Evolutionary conservation across 64 coral and sea anemone genomes (phyloP).

Genomic region (Pachyseris speciosa): DNA sequence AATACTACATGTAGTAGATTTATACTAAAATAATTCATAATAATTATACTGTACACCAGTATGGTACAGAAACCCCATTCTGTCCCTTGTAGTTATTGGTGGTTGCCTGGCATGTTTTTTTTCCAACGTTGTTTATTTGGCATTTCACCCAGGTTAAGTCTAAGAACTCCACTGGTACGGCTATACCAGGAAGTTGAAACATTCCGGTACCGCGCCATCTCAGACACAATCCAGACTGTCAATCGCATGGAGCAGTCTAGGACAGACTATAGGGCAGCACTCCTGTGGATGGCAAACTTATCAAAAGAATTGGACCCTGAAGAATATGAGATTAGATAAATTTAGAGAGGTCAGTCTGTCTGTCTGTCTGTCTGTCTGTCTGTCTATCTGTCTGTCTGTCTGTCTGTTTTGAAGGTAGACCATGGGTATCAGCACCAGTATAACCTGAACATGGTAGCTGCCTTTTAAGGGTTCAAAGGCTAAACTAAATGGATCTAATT

Average conservation of each 20-base stretch:
- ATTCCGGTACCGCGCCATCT: slow-evolving; percentile 90
- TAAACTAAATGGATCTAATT: no score
- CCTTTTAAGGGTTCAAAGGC: no score
- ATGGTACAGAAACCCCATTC: no score
- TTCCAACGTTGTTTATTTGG: not conserved
- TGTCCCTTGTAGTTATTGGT: no score
- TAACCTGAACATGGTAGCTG: no score
- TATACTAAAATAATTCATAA: no score
- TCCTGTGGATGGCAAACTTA: slow-evolving; percentile 97
- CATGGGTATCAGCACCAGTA: no score
- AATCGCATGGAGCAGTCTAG: slow-evolving; percentile 88
- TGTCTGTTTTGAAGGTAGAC: no score
- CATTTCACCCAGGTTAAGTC: slow-evolving; percentile 62
- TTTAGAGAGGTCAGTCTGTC: slow-evolving; percentile 87
- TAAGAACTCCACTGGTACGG: slow-evolving; percentile 92
- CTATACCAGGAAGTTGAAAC: slow-evolving; percentile 99
- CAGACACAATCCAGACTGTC: slow-evolving; percentile 88
- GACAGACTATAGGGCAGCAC: slow-evolving; percentile 93
- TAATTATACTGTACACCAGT: no score
- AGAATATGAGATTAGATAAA: slow-evolving; percentile 94
- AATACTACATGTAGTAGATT: no score
- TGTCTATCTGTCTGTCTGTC: no score
- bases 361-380: not conserved
- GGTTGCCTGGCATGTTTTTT: no score
- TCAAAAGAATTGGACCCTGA: slow-evolving; percentile 98